Base-by-base conservation (phyloP, 1,140 invertebrate species). In the Orius insidiosus region DNA sequence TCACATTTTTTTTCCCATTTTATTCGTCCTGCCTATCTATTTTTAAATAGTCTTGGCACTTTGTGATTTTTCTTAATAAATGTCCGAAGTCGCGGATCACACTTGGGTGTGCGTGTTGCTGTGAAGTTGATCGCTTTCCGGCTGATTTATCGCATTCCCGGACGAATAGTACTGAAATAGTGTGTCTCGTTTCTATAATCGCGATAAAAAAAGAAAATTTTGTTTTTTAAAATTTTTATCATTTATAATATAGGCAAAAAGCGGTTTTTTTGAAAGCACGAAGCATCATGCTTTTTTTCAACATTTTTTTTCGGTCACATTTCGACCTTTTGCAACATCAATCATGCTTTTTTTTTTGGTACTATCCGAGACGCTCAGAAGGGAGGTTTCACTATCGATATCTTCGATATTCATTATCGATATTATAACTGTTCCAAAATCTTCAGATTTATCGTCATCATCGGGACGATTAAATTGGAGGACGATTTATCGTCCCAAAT, bases 71-170 rank as follows among this genome's bases (percentile, higher is more conserved):
- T 5, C 19, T 14, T 41, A 43, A n/a, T 30, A n/a, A 30, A 43
- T 43, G 41, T 18, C 31, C 38, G 38, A 15, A 9, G 41, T 24
- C 30, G 24, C 30, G 24, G 41, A 68, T 72, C 70, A 82, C 57
- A 81, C 79, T 63, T 80, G 77, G 45, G 76, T 78, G 61, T 84
- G 81, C 15, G 76, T 76, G 63, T 80, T 82, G 63, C 75, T 78
- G 63, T 81, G 80, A 37, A 80, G 65, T 51, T 76, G 68, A 54
- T 79, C 75, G 64, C 74, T 71, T 61, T 80, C 74, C 53, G 64
- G 69, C 59, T 62, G 68, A 53, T 67, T 72, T 57, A 77, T 75
- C 56, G 80, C 76, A 62, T 76, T 79, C 48, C 76, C 75, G 45
- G 80, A 76, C 35, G 77, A 75, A 68, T 82, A 84, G 58, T 84